Percentiles rank a stretch among this genome's conserved stretches.
These are phyloP conservation scores for Tribolium freemani DNA, from an alignment of 2,888 invertebrate species.

Conservation along the genomic window DNA sequence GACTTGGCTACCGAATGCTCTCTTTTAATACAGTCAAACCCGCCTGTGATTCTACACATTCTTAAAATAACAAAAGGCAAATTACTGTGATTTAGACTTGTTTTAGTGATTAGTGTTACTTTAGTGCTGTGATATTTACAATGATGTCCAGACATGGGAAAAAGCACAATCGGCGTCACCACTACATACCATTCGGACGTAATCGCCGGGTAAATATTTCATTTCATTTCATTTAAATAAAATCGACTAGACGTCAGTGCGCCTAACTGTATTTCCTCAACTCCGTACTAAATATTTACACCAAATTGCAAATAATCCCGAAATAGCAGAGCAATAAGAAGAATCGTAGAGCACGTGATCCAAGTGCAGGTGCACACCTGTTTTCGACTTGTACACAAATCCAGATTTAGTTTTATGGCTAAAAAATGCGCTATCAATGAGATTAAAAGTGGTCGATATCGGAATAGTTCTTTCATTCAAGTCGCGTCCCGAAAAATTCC, in stretches of 20 bases:
- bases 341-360: slow-evolving; percentile 9
- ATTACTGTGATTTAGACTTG: slow-evolving; percentile 11
- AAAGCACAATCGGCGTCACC: slow-evolving; percentile 54
- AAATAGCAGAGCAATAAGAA: slow-evolving; percentile 9
- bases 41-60: slow-evolving; percentile 42
- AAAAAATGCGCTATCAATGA: slow-evolving; percentile 22
- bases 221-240: slow-evolving; percentile 32
- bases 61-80: slow-evolving; percentile 23
- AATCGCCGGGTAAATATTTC: slow-evolving; percentile 60
- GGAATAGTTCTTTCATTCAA: slow-evolving; percentile 17
- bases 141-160: slow-evolving; percentile 57
- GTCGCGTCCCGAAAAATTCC: slow-evolving; percentile 31
- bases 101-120: slow-evolving; percentile 12
- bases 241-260: slow-evolving; percentile 11
- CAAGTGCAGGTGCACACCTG: slow-evolving; percentile 18
- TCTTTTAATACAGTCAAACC: slow-evolving; percentile 39
- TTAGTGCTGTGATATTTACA: slow-evolving; percentile 37
- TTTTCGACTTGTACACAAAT: neutral
- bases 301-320: neutral
- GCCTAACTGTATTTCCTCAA: slow-evolving; percentile 13
- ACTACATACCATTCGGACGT: slow-evolving; percentile 62
- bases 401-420: slow-evolving; percentile 16
- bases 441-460: slow-evolving; percentile 5
- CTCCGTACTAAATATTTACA: slow-evolving; percentile 27
- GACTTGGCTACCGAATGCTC: slow-evolving; percentile 40